Evolutionary conservation across 2,113 vertebrate genomes (phyloP), one percentile per base, ranked within the genome.

Genomic region (Mastomys coucha): DNA sequence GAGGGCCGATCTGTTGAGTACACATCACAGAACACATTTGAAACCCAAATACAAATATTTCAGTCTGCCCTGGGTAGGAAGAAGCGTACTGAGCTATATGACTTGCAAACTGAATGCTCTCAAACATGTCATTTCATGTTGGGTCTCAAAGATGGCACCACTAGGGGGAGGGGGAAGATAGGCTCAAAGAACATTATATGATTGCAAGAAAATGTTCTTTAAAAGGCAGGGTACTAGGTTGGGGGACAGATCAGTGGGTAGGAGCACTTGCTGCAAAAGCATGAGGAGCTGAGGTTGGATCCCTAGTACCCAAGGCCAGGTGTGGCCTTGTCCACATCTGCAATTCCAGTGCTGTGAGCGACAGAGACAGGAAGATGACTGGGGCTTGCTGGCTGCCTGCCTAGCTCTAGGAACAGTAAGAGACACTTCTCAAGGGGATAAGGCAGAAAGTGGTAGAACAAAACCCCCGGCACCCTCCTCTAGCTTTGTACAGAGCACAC

Each of bases 21-120:
- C 90, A 77, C 77, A 93, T 81, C 91, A 31, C 22, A n/a, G 42
- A 69, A 65, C 93, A 93, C 84, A 94, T 97, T 65, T 96, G 92
- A 97, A 93, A 97, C 89, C 73, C 84, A 96, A 95, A 97, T 84
- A 96, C 93, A 98, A 97, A 85, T 87, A 97, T 94, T 96, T 90
- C 95, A 80, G 77, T 58, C 67, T 31, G 69, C 58, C 92, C 92
- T 58, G 13, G 22, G 87, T 17, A 82, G 87, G 78, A 84, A 72
- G 36, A 89, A 51, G 70, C 75, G 73, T 76, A 89, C 78, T 58
- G 88, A 90, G 60, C 84, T 70, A 31, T 70, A 75, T 70, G 42
- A 86, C 56, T 84, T 22, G 78, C 28, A 89, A 93, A 87, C 67
- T 49, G 16, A 88, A 77, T 69, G 39, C 75, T 84, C 89, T 51